phyloP scores from a whole-genome alignment of 2,113 vertebrate species.

The Notarius lentiginosus region DNA sequence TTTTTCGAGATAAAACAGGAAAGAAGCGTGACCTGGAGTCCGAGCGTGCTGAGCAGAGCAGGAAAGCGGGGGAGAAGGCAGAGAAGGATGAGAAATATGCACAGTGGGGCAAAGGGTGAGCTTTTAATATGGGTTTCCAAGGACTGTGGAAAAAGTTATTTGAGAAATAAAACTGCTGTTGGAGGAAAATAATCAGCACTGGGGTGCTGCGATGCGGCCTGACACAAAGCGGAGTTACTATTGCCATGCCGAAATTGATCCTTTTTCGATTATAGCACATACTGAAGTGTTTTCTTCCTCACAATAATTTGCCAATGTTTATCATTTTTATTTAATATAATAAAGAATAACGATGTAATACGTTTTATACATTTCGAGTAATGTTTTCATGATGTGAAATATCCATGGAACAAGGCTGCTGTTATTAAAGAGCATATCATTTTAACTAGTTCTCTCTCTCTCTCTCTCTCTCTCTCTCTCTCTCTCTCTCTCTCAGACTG shows the following conservation, averaged over 20 bases:
- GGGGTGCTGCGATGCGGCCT: neutral
- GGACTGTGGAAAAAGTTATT: neutral
- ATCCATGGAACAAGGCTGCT: neutral
- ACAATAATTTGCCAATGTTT: neutral
- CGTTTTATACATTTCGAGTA: neutral
- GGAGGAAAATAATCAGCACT: neutral
- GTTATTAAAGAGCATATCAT: neutral
- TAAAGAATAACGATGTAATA: neutral
- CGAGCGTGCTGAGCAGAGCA: constrained; percentile 81
- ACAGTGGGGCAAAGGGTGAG: constrained; percentile 93
- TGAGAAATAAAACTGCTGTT: neutral
- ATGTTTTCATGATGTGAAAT: neutral
- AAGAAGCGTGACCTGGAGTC: constrained; percentile 82
- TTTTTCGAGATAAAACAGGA: constrained; percentile 89
- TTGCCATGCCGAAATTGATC: neutral
- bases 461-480: neutral
- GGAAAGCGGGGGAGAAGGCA: constrained; percentile 77
- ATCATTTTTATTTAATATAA: neutral
- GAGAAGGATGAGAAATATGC: constrained; percentile 86
- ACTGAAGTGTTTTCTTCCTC: neutral
- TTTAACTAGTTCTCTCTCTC: neutral
- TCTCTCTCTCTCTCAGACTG: constrained; percentile 69
- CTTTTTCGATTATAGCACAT: neutral
- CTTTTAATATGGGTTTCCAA: neutral
- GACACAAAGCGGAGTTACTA: neutral